These are phyloP conservation scores for Drosophila algonquin DNA, from an alignment of 2,888 invertebrate species.

Conservation along the genomic window DNA sequence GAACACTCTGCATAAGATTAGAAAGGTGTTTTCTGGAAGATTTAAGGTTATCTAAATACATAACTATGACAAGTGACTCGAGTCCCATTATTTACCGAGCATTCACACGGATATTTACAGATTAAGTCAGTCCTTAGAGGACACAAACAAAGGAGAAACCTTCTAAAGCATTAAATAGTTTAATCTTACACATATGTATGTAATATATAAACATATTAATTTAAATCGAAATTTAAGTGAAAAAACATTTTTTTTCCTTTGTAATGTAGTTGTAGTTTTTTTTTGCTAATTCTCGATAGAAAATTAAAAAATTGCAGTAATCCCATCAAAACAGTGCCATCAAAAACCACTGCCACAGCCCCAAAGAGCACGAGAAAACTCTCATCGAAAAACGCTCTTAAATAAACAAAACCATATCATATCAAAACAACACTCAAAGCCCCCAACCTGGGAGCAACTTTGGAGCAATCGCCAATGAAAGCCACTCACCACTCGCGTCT, in stretches of 20 bases:
- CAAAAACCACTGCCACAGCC: slow-evolving; percentile 24
- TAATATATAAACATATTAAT: too few species aligned
- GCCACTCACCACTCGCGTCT: slow-evolving; percentile 9
- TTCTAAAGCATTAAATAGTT: too few species aligned
- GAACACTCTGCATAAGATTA: slow-evolving; percentile 9
- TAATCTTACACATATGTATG: too few species aligned
- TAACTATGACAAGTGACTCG: background rate
- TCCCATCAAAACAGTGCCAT: background rate
- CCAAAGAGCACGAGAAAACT: slow-evolving; percentile 27
- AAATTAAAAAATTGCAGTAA: background rate
- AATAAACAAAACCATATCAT: slow-evolving; percentile 42
- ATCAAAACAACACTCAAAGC: background rate
- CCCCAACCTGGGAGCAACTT: background rate
- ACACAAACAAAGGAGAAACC: too few species aligned
- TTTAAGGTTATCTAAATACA: background rate
- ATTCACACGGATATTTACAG: background rate
- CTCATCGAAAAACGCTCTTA: slow-evolving; percentile 38
- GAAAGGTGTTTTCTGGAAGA: background rate
- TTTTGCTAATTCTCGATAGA: background rate
- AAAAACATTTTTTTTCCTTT: too few species aligned
- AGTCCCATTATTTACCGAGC: background rate
- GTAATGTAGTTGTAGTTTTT: too few species aligned
- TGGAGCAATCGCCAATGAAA: background rate
- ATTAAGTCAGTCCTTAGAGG: too few species aligned
- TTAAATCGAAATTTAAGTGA: too few species aligned